Evolutionary conservation across 2,797 vertebrate species (phyloP).

Genomic region (Liparis tanakae): DNA sequence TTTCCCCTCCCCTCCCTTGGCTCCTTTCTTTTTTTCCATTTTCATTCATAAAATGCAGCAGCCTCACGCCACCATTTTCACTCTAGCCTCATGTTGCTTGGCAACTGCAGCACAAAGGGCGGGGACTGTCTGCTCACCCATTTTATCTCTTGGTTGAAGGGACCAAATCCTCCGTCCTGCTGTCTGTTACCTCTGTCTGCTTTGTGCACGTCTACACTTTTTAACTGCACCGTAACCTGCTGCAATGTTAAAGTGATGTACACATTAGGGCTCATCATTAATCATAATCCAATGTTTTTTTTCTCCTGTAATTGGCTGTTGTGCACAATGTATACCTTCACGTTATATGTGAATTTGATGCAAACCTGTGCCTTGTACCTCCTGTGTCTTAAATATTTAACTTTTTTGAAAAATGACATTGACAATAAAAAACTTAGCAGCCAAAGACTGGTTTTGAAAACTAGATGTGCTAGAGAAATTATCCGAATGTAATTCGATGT

Average conservation of each 20-base stretch:
- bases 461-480: not conserved
- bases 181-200: conserved; percentile 50
- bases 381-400: not conserved
- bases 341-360: not conserved
- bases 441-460: not conserved
- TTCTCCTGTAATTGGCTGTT: not conserved
- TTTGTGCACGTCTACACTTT: conserved; percentile 33
- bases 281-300: not conserved
- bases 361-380: not conserved
- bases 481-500: not conserved
- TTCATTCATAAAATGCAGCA: conserved; percentile 84
- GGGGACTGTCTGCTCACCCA: conserved; percentile 53
- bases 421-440: not conserved
- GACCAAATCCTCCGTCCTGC: conserved; percentile 43
- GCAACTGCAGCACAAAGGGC: conserved; percentile 73
- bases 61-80: conserved; percentile 71
- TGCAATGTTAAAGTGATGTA: not conserved
- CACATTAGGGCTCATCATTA: not conserved
- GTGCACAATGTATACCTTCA: not conserved
- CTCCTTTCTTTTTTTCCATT: conserved; percentile 45
- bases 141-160: conserved; percentile 56
- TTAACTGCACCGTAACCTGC: not conserved
- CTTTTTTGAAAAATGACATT: not conserved
- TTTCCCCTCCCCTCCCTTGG: conserved; percentile 37
- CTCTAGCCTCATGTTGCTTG: conserved; percentile 76